Percentiles rank a stretch among this genome's conserved stretches.
Evolutionary conservation across 1,140 invertebrate species (phyloP).

Genomic region (Drosophila subobscura): DNA sequence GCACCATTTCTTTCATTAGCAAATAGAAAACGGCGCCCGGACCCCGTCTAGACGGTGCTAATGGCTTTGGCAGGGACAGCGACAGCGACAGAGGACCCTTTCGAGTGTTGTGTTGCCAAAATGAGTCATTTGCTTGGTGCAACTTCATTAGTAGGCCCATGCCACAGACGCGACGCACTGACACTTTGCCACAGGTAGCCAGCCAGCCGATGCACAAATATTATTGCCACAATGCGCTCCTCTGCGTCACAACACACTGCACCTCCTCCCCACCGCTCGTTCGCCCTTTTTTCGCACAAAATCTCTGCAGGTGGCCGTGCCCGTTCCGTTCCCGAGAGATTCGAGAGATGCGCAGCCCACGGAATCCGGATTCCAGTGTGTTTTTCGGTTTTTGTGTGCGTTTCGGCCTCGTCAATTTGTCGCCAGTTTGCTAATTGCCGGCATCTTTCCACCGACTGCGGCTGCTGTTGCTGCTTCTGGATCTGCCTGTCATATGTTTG

Average conservation of each 20-base stretch:
- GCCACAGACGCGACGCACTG: no score
- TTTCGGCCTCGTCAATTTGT: constrained; percentile 68
- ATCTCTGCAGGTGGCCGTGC: constrained; percentile 61
- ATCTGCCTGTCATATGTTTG: constrained; percentile 40
- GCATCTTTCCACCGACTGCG: constrained; percentile 22
- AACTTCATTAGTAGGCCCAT: constrained; percentile 63
- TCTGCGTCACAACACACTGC: constrained; percentile 44
- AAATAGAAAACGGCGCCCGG: constrained; percentile 13
- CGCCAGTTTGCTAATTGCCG: constrained; percentile 78
- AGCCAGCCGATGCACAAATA: constrained; percentile 55
- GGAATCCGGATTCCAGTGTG: constrained; percentile 13
- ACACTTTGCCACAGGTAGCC: constrained; percentile 30
- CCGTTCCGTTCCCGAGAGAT: neutral
- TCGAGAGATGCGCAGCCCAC: neutral
- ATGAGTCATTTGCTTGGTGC: constrained; percentile 65
- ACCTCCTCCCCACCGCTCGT: neutral
- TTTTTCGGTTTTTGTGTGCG: constrained; percentile 27
- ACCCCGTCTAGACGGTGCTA: constrained; percentile 63
- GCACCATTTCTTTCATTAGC: constrained; percentile 49
- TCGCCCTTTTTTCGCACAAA: constrained; percentile 66
- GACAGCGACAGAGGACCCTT: neutral
- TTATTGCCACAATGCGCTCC: constrained; percentile 71
- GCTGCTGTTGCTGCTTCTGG: constrained; percentile 9
- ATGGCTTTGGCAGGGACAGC: constrained; percentile 30
- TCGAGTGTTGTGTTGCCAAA: constrained; percentile 30